Evolutionary conservation across 2,797 vertebrate species (phyloP), one percentile per base, ranked within the genome.

Genomic region (Rhabdomys pumilio): DNA sequence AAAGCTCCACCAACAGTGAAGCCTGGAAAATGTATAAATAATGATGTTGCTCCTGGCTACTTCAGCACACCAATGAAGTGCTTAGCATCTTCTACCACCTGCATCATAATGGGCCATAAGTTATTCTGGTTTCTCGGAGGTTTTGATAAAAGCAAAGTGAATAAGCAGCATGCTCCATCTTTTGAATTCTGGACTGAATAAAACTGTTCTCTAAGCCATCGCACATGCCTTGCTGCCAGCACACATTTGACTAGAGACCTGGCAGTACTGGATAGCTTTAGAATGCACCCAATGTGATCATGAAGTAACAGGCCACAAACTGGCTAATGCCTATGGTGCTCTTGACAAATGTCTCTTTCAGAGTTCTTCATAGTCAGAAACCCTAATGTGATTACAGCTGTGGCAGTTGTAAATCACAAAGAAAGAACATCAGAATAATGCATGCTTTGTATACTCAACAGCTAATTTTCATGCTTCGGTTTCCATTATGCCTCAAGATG

Each of bases 121-220:
- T 63, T 34, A 24, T 92, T 92, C 95, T 81, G 47, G 20, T 61
- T 91, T 73, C 93, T 67, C 84, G 55, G 72, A 88, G 63, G 61
- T 57, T 85, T 91, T 31, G 10, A 72, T 81, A 67, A 91, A 55
- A 94, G 94, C 34, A 89, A 53, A 94, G 76, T n/a, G 53, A 72
- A 88, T 41, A 82, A 92, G 26, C 83, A 85, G 92, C 15, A 50
- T 34, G 84, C 24, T 79, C 80, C 63, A 26, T 73, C 53, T 69
- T 96, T 96, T 90, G 87, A 55, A 95, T 97, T 95, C 93, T 93
- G 91, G 31, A 72, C 84, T 26, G 57, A 89, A 94, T 63, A 86
- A 61, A 89, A 53, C 63, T 63, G 47, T 0, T 2, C 80, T 29
- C 1, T 59, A 69, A 86, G 81, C 72, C 72, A 12, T 84, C 83